Evolutionary conservation across 2,113 vertebrate species (phyloP).

Genomic region (Petaurus breviceps): DNA sequence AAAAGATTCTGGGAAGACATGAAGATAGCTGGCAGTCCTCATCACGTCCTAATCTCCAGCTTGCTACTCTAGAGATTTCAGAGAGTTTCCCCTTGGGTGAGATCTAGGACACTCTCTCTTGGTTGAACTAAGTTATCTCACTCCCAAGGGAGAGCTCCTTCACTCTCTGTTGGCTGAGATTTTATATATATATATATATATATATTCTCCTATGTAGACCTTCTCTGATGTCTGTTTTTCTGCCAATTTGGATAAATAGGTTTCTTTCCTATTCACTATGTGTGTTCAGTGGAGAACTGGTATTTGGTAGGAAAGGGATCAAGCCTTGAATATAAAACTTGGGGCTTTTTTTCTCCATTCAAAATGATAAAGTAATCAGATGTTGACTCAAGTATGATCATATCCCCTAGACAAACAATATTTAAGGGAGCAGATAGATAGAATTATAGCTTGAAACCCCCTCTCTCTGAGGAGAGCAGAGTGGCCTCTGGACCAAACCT

Average conservation of each 20-base stretch:
- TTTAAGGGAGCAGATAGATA: background rate
- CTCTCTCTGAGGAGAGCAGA: background rate
- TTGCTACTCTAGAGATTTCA: background rate
- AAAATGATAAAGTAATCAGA: background rate
- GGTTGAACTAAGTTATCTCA: background rate
- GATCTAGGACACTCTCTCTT: background rate
- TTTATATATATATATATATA: too few species aligned
- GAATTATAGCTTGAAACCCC: background rate
- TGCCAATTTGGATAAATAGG: background rate
- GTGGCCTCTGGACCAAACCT: background rate
- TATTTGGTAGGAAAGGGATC: background rate
- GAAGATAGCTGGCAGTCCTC: background rate
- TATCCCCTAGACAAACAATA: background rate
- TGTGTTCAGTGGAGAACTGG: background rate
- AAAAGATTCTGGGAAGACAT: background rate
- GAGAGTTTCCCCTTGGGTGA: background rate
- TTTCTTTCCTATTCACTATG: background rate
- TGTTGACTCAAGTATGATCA: background rate
- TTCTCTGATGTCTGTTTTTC: background rate
- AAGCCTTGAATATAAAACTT: background rate
- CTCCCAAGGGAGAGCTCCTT: background rate
- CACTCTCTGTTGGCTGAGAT: background rate
- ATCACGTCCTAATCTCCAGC: background rate
- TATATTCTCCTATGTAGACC: background rate
- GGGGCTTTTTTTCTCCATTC: background rate